Percentiles rank a stretch among this genome's conserved stretches.
These are phyloP conservation scores for Aquatica leii DNA, from an alignment of 2,888 invertebrate species.

Conservation along the genomic window DNA sequence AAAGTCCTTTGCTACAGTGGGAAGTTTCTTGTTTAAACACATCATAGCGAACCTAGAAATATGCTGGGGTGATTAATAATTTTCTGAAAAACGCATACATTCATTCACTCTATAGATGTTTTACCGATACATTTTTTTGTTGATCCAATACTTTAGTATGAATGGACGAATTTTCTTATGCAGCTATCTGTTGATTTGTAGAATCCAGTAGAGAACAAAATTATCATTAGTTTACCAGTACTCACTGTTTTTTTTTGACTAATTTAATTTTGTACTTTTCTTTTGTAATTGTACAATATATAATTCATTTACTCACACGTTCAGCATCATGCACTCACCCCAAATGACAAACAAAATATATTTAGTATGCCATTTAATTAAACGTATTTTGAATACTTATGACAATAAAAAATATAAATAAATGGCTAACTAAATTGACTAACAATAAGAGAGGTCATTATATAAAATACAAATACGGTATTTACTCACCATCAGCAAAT, in stretches of 20 bases:
- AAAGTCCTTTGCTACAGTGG: conserved; percentile 52
- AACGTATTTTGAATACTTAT: not conserved
- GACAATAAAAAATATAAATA: not conserved
- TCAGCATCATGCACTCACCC: conserved; percentile 54
- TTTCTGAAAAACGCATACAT: conserved; percentile 63
- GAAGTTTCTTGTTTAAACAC: conserved; percentile 58
- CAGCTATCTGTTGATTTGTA: conserved; percentile 33
- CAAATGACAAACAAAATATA: conserved; percentile 46
- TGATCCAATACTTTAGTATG: conserved; percentile 29
- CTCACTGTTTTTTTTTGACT: conserved; percentile 38
- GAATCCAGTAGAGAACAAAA: conserved; percentile 49
- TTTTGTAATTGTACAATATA: conserved; percentile 11
- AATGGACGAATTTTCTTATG: conserved; percentile 28
- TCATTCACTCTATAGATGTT: conserved; percentile 56
- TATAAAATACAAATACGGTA: not conserved
- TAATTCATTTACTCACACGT: conserved; percentile 42
- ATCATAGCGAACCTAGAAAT: conserved; percentile 67
- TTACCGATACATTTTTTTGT: conserved; percentile 33
- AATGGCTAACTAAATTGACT: conserved; percentile 17
- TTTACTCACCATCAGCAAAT: conserved; percentile 91
- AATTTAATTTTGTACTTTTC: conserved; percentile 27
- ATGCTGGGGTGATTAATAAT: conserved; percentile 70
- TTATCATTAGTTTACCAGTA: conserved; percentile 46
- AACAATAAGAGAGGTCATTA: not conserved
- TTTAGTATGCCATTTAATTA: conserved; percentile 14